phyloP scores from a whole-genome alignment of 2,797 vertebrate species.

The Bucorvus abyssinicus region DNA sequence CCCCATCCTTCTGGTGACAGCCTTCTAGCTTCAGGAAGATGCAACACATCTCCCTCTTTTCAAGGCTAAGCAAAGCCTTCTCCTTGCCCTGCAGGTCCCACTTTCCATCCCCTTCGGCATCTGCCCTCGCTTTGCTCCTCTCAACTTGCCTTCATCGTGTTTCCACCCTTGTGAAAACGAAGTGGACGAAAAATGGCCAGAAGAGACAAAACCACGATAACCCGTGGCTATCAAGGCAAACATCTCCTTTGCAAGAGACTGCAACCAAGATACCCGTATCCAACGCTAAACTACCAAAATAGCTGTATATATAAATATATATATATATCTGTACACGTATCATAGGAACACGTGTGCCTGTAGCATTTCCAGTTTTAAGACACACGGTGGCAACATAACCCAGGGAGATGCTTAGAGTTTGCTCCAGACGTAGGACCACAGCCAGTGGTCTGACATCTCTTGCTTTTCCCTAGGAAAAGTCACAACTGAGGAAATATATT shows the following conservation, averaged over 20 bases:
- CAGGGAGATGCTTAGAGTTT: background rate
- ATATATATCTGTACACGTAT: background rate
- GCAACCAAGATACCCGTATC: background rate
- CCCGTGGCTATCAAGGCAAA: background rate
- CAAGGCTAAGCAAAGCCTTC: background rate
- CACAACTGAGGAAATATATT: rapidly evolving
- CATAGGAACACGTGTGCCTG: background rate
- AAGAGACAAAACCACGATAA: background rate
- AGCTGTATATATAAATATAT: background rate
- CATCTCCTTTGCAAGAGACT: background rate
- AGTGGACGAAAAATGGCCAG: background rate
- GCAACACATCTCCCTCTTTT: background rate
- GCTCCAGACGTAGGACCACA: background rate
- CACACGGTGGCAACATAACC: constrained; percentile 51
- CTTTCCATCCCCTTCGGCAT: background rate
- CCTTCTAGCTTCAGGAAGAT: background rate
- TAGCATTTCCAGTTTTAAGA: background rate
- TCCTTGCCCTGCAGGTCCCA: background rate
- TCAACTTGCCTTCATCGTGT: background rate
- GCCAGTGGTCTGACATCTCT: background rate
- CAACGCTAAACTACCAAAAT: background rate
- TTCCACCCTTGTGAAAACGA: background rate
- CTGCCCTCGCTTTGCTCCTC: background rate
- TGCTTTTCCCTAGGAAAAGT: background rate
- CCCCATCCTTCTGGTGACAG: background rate